Percentiles rank a stretch among this genome's conserved stretches.
phyloP scores from a whole-genome alignment of 2,888 invertebrate genomes.

The Diarsia mendica region DNA sequence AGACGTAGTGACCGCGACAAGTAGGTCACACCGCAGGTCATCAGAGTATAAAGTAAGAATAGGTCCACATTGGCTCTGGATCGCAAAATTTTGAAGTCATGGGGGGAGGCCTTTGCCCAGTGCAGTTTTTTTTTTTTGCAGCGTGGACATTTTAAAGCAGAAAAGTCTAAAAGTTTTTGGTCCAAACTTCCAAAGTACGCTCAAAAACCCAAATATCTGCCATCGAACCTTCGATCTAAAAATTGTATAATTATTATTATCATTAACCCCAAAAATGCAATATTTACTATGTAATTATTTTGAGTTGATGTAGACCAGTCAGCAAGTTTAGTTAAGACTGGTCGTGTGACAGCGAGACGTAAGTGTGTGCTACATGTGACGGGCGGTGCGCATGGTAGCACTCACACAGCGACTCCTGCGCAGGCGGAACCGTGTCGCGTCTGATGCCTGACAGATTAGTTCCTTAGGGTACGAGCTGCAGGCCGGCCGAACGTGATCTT shows the following conservation, averaged over 20 bases:
- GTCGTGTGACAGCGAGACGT: neutral
- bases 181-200: too few species aligned
- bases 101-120: too few species aligned
- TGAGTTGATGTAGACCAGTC: neutral
- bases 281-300: too few species aligned
- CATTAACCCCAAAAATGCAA: too few species aligned
- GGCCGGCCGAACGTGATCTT: conserved; percentile 4
- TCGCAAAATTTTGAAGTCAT: neutral
- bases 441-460: conserved; percentile 48
- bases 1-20: too few species aligned
- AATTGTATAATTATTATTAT: too few species aligned
- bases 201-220: neutral
- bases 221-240: neutral
- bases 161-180: neutral
- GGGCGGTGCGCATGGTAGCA: conserved; percentile 31
- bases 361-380: conserved; percentile 21
- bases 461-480: conserved; percentile 38
- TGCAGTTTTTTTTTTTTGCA: neutral
- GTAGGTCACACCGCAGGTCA: too few species aligned
- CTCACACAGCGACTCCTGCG: conserved; percentile 16
- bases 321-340: neutral
- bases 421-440: conserved; percentile 23
- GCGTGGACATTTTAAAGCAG: neutral
- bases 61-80: too few species aligned
- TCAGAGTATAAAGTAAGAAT: neutral